Evolutionary conservation across 2,113 vertebrate species (phyloP).

Genomic region (Tapirus terrestris): DNA sequence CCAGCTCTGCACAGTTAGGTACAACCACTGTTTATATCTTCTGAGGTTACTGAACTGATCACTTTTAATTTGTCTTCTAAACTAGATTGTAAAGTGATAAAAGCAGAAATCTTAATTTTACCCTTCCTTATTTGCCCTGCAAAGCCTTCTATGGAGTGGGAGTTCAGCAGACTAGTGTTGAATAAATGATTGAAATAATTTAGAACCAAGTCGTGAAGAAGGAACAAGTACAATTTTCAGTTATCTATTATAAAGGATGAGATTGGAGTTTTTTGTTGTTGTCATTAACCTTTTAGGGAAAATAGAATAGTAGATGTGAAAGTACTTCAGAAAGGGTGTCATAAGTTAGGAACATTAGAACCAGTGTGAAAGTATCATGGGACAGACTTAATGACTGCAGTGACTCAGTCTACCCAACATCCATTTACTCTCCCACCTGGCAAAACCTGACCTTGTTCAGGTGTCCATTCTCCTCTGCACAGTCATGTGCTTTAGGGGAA

Average conservation of each 20-base stretch:
- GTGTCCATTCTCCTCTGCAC: neutral
- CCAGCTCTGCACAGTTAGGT: neutral
- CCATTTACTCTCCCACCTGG: neutral
- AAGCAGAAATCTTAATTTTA: conserved; percentile 32
- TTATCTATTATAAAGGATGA: neutral
- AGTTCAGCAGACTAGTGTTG: neutral
- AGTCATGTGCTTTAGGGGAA: neutral
- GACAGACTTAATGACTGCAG: too few species aligned
- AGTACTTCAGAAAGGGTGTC: neutral
- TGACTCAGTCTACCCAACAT: neutral
- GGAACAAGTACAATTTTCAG: neutral
- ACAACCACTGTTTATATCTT: neutral
- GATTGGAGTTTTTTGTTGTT: neutral
- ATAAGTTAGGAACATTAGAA: neutral
- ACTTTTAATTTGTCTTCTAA: conserved; percentile 22
- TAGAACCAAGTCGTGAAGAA: neutral
- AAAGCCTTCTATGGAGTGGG: neutral
- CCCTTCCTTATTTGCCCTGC: neutral
- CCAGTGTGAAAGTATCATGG: neutral
- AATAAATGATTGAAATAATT: conserved; percentile 38
- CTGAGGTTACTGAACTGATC: conserved; percentile 26
- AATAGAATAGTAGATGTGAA: neutral
- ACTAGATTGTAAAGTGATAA: conserved; percentile 7
- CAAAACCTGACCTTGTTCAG: neutral
- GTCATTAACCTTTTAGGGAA: neutral